Evolutionary conservation across 2,797 vertebrate species (phyloP).

Genomic region (Helicolenus hilgendorfi): DNA sequence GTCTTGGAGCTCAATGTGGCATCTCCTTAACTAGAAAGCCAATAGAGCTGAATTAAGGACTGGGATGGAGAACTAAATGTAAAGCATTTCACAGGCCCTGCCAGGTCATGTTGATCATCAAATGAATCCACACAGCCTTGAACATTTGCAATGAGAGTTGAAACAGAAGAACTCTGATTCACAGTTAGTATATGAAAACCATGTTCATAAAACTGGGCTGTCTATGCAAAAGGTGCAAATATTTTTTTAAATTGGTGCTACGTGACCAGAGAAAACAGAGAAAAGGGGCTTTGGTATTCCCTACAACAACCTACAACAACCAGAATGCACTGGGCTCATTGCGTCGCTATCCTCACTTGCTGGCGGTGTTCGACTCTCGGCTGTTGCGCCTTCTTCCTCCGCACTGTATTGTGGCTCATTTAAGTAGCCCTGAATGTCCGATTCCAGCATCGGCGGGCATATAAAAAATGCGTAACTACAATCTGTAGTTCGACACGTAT

Average conservation of each 20-base stretch:
- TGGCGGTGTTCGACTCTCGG: neutral
- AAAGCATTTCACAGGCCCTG: slow-evolving; percentile 16
- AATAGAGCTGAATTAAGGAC: slow-evolving; percentile 18
- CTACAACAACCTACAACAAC: neutral
- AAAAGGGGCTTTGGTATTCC: neutral
- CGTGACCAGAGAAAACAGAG: neutral
- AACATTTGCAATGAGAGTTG: neutral
- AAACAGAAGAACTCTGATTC: neutral
- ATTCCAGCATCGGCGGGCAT: neutral
- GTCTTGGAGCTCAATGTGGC: slow-evolving; percentile 9
- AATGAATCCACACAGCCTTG: neutral
- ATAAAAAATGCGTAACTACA: too few species aligned
- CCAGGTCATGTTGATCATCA: slow-evolving; percentile 17
- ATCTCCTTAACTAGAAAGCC: slow-evolving; percentile 12
- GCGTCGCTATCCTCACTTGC: neutral
- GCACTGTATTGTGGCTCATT: neutral
- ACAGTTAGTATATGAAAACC: neutral
- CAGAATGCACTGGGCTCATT: neutral
- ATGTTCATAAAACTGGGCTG: neutral
- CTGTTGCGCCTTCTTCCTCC: neutral
- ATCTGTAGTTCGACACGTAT: too few species aligned
- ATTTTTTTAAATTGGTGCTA: neutral
- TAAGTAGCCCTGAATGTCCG: neutral
- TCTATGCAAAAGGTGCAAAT: neutral
- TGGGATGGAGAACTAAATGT: neutral